A percentile compares a stretch with the other conserved stretches of the same genome.
Conservation (phyloP, 2,888 invertebrate genomes). For the Lasiommata megera region DNA sequence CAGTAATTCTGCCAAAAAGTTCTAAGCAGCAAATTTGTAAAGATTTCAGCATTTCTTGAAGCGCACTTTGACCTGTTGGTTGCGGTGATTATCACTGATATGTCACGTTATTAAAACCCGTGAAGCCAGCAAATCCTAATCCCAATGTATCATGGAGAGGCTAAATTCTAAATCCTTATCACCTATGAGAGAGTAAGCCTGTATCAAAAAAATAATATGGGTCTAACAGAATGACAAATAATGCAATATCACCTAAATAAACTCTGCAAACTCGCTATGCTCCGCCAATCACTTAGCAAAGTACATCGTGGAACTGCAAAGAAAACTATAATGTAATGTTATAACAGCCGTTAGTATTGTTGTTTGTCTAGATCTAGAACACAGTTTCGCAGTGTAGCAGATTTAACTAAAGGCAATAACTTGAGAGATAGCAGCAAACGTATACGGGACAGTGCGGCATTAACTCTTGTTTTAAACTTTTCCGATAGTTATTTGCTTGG, state of each 20-base stretch:
- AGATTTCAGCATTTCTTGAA: too few relatives aligned
- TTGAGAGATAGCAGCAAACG: constrained; percentile 28
- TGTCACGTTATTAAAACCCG: too few relatives aligned
- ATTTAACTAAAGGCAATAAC: constrained; percentile 39
- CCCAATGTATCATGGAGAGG: too few relatives aligned
- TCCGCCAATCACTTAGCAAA: not conserved
- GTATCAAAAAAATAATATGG: too few relatives aligned
- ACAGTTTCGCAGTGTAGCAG: constrained; percentile 23
- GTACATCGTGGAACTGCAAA: not conserved
- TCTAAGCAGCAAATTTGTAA: too few relatives aligned
- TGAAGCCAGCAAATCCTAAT: too few relatives aligned
- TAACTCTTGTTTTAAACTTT: constrained; percentile 32
- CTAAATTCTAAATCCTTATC: too few relatives aligned
- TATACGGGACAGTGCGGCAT: constrained; percentile 24
- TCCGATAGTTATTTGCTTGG: constrained; percentile 25
- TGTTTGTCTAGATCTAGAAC: constrained; percentile 27
- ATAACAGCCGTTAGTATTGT: constrained; percentile 7
- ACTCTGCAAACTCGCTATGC: too few relatives aligned
- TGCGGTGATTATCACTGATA: too few relatives aligned
- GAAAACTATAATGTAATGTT: not conserved
- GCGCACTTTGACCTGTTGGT: too few relatives aligned
- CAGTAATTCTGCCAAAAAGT: too few relatives aligned
- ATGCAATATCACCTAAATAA: not conserved
- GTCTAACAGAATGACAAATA: not conserved
- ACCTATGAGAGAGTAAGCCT: too few relatives aligned